Conservation (phyloP, 2,113 vertebrate genomes). For the Ancistrus triradiatus region DNA sequence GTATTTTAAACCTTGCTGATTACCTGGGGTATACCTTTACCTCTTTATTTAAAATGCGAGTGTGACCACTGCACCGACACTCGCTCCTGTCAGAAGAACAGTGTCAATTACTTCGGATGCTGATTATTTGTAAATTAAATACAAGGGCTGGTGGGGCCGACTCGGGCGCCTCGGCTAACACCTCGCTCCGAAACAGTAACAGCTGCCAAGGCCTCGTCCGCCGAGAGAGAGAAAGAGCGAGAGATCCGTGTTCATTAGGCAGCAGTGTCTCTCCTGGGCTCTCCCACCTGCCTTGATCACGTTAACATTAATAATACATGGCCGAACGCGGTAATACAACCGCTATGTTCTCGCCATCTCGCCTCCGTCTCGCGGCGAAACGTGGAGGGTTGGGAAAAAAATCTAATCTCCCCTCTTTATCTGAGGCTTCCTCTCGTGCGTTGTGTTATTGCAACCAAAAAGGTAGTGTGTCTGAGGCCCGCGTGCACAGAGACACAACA, state of each 20-base stretch:
- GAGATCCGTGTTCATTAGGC: slow-evolving; percentile 69
- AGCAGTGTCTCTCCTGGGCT: slow-evolving; percentile 69
- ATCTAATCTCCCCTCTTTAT: slow-evolving; percentile 68
- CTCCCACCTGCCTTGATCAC: slow-evolving; percentile 77
- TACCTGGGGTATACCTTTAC: slow-evolving; percentile 35
- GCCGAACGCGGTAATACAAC: slow-evolving; percentile 69
- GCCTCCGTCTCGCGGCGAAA: slow-evolving; percentile 53
- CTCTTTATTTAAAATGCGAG: slow-evolving; percentile 46
- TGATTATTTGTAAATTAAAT: slow-evolving; percentile 79
- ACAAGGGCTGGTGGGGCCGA: slow-evolving; percentile 58
- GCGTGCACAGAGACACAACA: slow-evolving; percentile 49
- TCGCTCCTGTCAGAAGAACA: slow-evolving; percentile 50
- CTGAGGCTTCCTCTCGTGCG: slow-evolving; percentile 49
- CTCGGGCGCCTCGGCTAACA: slow-evolving; percentile 62
- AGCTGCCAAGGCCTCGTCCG: slow-evolving; percentile 70
- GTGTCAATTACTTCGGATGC: slow-evolving; percentile 68
- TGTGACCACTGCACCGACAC: slow-evolving; percentile 53
- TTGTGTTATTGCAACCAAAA: slow-evolving; percentile 56
- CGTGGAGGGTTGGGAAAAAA: slow-evolving; percentile 34
- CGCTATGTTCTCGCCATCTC: slow-evolving; percentile 59
- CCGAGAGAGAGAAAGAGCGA: slow-evolving; percentile 37
- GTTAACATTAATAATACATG: slow-evolving; percentile 78
- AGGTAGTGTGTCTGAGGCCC: slow-evolving; percentile 57
- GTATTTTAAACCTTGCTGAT: slow-evolving; percentile 38
- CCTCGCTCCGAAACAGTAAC: slow-evolving; percentile 66